Conservation (phyloP, 2,113 vertebrate species). For the Falcunculus frontatus region DNA sequence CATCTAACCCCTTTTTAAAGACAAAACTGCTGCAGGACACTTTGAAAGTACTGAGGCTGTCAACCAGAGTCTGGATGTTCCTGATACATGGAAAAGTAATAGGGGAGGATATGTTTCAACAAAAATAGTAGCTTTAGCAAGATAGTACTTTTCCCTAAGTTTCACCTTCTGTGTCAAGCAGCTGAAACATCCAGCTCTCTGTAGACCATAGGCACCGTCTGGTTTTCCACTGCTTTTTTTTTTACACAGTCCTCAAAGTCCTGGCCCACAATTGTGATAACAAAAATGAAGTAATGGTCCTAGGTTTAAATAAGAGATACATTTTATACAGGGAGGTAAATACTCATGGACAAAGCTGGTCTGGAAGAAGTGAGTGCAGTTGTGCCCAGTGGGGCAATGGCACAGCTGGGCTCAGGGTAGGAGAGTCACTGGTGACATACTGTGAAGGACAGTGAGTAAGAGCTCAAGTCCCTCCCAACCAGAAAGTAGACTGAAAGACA, state of each 20-base stretch:
- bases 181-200: background rate
- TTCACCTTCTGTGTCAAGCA: conserved; percentile 16
- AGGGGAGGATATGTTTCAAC: conserved; percentile 18
- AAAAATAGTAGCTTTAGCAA: conserved; percentile 31
- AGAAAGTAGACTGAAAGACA: background rate
- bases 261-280: background rate
- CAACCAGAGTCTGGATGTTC: conserved; percentile 12
- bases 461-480: background rate
- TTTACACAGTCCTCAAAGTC: background rate
- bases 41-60: conserved; percentile 23
- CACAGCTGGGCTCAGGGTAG: background rate
- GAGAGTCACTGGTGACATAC: background rate
- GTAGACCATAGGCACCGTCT: background rate
- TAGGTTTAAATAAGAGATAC: background rate
- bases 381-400: rapidly evolving
- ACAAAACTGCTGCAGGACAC: conserved; percentile 8
- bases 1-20: background rate
- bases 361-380: background rate
- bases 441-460: background rate
- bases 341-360: background rate
- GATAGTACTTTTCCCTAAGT: background rate
- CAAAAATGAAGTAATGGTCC: background rate
- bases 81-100: conserved; percentile 22
- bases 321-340: background rate
- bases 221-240: background rate